phyloP scores from a whole-genome alignment of 2,113 vertebrate genomes.

The Athene noctua region DNA sequence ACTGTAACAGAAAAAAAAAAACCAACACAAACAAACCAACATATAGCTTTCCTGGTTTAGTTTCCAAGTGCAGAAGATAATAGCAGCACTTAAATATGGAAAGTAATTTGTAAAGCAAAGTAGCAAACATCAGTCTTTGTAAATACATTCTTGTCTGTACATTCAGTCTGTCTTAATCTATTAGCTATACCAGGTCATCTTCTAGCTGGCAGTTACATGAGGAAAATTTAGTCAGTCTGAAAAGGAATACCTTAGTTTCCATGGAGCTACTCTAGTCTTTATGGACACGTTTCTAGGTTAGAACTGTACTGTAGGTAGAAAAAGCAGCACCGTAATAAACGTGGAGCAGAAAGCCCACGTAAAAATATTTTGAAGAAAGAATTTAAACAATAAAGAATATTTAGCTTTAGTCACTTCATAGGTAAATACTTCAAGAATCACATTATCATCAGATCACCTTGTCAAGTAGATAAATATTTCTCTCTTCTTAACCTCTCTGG shows the following conservation, averaged over 20 bases:
- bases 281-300: background rate
- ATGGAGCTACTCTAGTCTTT: constrained; percentile 13
- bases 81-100: background rate
- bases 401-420: background rate
- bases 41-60: background rate
- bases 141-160: background rate
- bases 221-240: background rate
- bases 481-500: background rate
- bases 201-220: background rate
- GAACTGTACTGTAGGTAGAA: background rate
- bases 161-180: background rate
- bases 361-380: background rate
- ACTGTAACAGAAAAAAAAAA: background rate
- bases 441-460: background rate
- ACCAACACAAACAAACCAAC: background rate
- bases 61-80: background rate
- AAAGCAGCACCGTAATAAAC: background rate
- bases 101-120: background rate
- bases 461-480: background rate
- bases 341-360: background rate
- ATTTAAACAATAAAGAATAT: background rate
- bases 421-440: background rate
- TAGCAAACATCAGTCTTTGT: background rate
- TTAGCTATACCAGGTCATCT: background rate
- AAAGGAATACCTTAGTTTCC: constrained; percentile 24